These are phyloP conservation scores for Lamproptera curius DNA, from an alignment of 2,888 invertebrate species.

Conservation along the genomic window DNA sequence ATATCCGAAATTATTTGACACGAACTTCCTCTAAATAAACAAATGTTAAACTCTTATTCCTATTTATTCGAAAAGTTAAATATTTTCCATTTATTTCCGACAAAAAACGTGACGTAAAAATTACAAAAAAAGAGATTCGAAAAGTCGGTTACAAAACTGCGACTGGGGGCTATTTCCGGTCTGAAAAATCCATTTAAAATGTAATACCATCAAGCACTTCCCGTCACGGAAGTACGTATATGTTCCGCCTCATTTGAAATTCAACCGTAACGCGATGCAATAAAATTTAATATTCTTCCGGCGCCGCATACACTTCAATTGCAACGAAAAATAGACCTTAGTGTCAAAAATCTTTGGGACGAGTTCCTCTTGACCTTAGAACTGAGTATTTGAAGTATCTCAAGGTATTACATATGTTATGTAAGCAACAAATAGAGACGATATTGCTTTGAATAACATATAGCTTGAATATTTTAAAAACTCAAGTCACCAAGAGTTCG, in stretches of 20 bases:
- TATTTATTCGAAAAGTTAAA: not conserved
- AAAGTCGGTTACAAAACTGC: not conserved
- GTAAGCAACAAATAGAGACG: not conserved
- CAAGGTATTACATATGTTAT: not conserved
- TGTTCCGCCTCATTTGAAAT: not conserved
- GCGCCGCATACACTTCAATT: not conserved
- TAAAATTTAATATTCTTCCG: not conserved
- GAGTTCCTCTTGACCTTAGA: not conserved
- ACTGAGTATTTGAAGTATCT: not conserved
- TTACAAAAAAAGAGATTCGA: not conserved
- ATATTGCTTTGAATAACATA: not conserved
- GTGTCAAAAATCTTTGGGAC: not conserved
- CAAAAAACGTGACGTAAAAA: not conserved
- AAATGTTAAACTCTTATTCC: no score
- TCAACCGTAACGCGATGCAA: not conserved
- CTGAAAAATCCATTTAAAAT: slow-evolving; percentile 14
- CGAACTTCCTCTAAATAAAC: no score
- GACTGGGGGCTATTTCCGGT: slow-evolving; percentile 3
- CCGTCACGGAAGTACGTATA: slow-evolving; percentile 5
- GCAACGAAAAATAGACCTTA: no score
- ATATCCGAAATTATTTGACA: no score
- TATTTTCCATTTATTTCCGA: not conserved
- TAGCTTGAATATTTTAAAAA: slow-evolving; percentile 11
- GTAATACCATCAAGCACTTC: slow-evolving; percentile 7
- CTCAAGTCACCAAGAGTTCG: slow-evolving; percentile 1